Evolutionary conservation across 2,888 invertebrate species (phyloP).

Genomic region (Lochmaea crataegi): DNA sequence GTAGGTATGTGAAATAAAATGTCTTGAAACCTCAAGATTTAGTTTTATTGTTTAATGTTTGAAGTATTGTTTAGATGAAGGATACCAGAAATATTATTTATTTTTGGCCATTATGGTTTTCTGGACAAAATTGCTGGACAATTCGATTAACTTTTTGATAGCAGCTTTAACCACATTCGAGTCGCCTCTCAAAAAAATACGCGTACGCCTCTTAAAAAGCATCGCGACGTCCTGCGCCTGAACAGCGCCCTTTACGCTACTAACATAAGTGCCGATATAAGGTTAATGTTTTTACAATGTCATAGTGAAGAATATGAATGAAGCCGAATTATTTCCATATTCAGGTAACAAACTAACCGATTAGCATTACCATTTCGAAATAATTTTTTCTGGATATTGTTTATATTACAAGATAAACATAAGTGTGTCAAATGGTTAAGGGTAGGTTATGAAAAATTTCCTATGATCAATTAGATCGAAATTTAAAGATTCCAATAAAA

Average conservation of each 20-base stretch:
- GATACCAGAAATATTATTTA: no score
- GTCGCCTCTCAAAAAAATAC: not conserved
- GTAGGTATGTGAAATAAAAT: no score
- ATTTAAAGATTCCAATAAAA: not conserved
- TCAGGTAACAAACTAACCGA: slow-evolving; percentile 72
- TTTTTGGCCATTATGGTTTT: no score
- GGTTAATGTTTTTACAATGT: slow-evolving; percentile 38
- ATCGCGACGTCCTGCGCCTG: slow-evolving; percentile 35
- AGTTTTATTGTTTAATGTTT: no score
- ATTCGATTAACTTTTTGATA: no score
- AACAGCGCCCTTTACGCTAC: not conserved
- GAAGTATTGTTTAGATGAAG: no score
- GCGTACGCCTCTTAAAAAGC: slow-evolving; percentile 9
- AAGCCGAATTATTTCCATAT: slow-evolving; percentile 87
- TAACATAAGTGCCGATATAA: slow-evolving; percentile 20
- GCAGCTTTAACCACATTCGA: no score
- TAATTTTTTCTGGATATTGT: not conserved
- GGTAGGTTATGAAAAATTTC: not conserved
- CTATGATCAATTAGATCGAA: not conserved
- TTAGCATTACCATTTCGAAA: not conserved
- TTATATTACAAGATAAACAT: not conserved
- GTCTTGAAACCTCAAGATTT: no score
- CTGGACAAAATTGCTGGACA: no score
- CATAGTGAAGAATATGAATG: slow-evolving; percentile 80
- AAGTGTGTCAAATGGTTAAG: not conserved